Base-by-base conservation (phyloP, 1,140 invertebrate species). In the Drosophila ficusphila region DNA sequence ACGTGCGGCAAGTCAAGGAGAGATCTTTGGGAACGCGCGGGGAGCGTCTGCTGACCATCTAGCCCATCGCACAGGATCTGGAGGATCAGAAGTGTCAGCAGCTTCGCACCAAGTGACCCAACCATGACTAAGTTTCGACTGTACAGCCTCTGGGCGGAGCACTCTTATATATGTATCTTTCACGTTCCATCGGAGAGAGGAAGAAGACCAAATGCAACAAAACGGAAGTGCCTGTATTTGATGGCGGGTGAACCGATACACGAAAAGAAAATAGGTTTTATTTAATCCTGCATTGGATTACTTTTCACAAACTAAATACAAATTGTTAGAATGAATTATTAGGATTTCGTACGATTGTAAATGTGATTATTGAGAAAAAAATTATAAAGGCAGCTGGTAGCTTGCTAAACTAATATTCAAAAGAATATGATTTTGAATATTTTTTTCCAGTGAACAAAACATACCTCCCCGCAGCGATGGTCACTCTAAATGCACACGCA, bases 11-110 rank as follows among this genome's bases (percentile, higher is more conserved):
- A 11, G n/a, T 51, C 73, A 14, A 47, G 83, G 1, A 83, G 48
- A 14, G 79, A 77, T 23, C 78, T 70, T 9, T 56, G 56, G 1
- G 41, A 51, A 49, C 79, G 78, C 53, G 68, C 62, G 62, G 56
- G 47, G n/a, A 57, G 38, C 29, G 58, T 16, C 25, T 76, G 56
- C 41, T 82, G 78, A n/a, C 41, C 65, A 12, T 25, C 39, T 5
- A 48, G 62, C 25, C 19, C 7, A 16, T 34, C 19, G 39, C 33
- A 12, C 19, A 41, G 48, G 33, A 57, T 27, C 25, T 54, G 51
- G 14, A 79, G 23, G 14, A 79, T 18, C 49, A 70, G 34, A 6
- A 56, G 18, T 12, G 73, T 52, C 12, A 75, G 56, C 25, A 77
- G 18, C 29, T 44, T 31, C 3, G 36, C 60, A 31, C 61, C 27